phyloP scores from a whole-genome alignment of 2,797 vertebrate species.

The Sebastes oblongus region DNA sequence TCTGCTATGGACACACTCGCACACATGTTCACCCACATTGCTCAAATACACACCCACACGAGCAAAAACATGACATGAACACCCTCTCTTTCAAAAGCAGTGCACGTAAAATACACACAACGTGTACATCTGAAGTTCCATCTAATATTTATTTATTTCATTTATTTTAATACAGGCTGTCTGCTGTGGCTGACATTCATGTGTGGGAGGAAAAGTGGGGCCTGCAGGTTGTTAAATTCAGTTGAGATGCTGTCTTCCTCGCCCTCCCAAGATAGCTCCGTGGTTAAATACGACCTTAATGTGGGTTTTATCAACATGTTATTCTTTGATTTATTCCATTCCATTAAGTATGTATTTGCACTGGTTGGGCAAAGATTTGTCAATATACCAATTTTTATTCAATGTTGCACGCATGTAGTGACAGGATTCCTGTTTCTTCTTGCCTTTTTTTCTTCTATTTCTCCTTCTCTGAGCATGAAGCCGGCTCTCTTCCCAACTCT shows the following conservation, averaged over 20 bases:
- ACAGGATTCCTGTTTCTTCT: constrained; percentile 29
- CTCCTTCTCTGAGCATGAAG: constrained; percentile 5
- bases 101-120: neutral
- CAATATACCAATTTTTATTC: constrained; percentile 13
- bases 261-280: constrained; percentile 1
- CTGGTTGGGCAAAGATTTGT: constrained; percentile 4
- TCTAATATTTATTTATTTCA: constrained; percentile 50
- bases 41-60: neutral
- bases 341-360: constrained; percentile 6
- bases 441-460: neutral
- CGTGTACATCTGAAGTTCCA: constrained; percentile 37
- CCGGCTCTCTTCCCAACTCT: constrained; percentile 19
- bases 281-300: constrained; percentile 7
- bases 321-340: no score
- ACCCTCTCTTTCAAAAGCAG: neutral
- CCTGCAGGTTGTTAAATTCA: constrained; percentile 29
- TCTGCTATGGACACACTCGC: neutral
- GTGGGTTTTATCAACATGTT: no score
- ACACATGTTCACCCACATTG: neutral
- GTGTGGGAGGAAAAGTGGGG: constrained; percentile 23
- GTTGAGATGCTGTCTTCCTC: neutral
- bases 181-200: constrained; percentile 20
- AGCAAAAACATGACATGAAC: neutral
- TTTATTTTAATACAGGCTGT: constrained; percentile 40
- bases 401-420: neutral